Conservation (phyloP, 2,888 invertebrate genomes). For the Eupsilia transversa region DNA sequence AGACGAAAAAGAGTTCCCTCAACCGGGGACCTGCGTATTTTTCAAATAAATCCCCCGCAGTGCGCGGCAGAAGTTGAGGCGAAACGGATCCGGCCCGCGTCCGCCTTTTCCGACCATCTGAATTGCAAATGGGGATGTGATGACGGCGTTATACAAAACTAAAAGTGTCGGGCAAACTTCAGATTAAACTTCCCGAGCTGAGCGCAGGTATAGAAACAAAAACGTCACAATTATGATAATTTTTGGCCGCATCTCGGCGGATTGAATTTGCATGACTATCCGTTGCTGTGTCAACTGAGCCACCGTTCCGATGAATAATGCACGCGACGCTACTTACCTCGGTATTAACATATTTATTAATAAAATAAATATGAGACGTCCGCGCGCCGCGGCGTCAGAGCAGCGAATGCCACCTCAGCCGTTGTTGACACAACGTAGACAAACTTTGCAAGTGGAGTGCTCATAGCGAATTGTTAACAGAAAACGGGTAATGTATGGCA, state of each 20-base stretch:
- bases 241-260: conserved; percentile 87
- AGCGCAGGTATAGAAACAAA: conserved; percentile 89
- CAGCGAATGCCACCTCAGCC: conserved; percentile 74
- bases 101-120: conserved; percentile 89
- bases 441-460: conserved; percentile 80
- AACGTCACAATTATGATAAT: conserved; percentile 91
- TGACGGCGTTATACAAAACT: conserved; percentile 89
- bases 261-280: conserved; percentile 90
- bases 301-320: conserved; percentile 89
- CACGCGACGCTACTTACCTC: conserved; percentile 88
- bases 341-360: conserved; percentile 90
- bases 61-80: conserved; percentile 82
- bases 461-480: conserved; percentile 85
- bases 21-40: conserved; percentile 82
- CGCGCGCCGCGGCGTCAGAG: conserved; percentile 73
- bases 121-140: conserved; percentile 89
- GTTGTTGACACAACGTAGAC: conserved; percentile 83
- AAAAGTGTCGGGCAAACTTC: conserved; percentile 90
- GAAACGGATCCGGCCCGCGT: conserved; percentile 76
- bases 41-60: conserved; percentile 84
- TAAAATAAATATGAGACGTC: conserved; percentile 90
- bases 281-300: conserved; percentile 89
- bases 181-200: conserved; percentile 86
- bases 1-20: conserved; percentile 78
- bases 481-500: conserved; percentile 87